Conservation (phyloP, 2,113 vertebrate species). For the Trichechus manatus region DNA sequence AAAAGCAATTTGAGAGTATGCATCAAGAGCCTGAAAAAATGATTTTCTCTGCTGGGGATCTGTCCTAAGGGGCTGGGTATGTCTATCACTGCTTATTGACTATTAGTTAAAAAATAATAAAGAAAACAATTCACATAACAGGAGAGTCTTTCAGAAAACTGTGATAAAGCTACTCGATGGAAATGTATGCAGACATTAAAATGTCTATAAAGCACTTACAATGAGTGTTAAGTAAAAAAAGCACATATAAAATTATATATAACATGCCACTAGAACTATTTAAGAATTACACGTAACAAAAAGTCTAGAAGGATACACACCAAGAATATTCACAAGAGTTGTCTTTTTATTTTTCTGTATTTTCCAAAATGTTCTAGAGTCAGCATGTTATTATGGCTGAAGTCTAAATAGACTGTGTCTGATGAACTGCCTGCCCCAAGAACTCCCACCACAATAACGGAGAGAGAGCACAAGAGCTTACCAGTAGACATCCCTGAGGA, state of each 20-base stretch:
- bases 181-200: conserved; percentile 65
- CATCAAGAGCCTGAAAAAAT: conserved; percentile 32
- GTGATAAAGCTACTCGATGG: conserved; percentile 39
- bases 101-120: conserved; percentile 28
- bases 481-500: not conserved
- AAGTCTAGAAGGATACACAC: not conserved
- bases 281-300: conserved; percentile 37
- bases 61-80: conserved; percentile 18
- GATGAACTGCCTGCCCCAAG: not conserved
- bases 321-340: conserved; percentile 12
- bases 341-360: conserved; percentile 3
- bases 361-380: conserved; percentile 48
- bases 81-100: conserved; percentile 36
- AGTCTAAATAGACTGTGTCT: not conserved
- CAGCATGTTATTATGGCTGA: conserved; percentile 9
- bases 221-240: conserved; percentile 35
- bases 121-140: conserved; percentile 39
- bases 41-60: conserved; percentile 20
- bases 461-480: not conserved
- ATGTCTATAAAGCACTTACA: conserved; percentile 42
- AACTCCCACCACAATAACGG: not conserved
- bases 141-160: conserved; percentile 33
- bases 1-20: conserved; percentile 58
- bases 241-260: not conserved
- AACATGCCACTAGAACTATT: conserved; percentile 20